Evolutionary conservation across 1,140 invertebrate species (phyloP), one percentile per base, ranked within the genome.

Genomic region (Drosophila ficusphila): DNA sequence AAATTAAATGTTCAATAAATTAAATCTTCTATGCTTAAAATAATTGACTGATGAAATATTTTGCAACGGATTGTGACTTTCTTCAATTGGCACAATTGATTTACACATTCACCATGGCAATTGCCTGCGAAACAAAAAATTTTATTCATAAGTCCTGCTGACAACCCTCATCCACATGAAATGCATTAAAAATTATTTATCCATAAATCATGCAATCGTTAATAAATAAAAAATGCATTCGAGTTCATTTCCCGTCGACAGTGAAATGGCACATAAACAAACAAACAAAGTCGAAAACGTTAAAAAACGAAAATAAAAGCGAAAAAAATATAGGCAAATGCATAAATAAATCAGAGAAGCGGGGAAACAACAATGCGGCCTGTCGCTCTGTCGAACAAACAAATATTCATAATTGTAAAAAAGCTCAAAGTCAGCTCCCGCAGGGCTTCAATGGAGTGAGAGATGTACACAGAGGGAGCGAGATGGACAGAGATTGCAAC

Each of bases 121-220:
- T 61, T 51, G 49, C 36, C 44, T 41, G 53, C 52, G 27, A 14
- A 58, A 27, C 29, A 11, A 16, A 9, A 31, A 68, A 27, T 46
- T 68, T 68, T 68, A 53, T 67, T 64, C 47, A 57, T 53, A 62
- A 74, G 53, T 60, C 56, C 44, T 42, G 65, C 42, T 62, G 75
- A 70, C 71, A 70, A 51, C 46, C 39, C 51, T 27, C 44, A 64
- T 71, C 38, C 34, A 46, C 48, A 61, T 34, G 70, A 68, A 76
- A 72, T 54, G 36, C 61, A 85, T 85, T 82, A 74, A 77, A 73
- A 85, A 85, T 85, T 85, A 85, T 85, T 79, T 79, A 62, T 72
- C 56, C 79, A 85, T 85, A 85, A 85, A 85, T 85, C 79, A 85
- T 85, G 71, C 52, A 72, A 38, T 74, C 79, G 69, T 85, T 85